phyloP scores from a whole-genome alignment of 2,888 invertebrate genomes.

The Melikaiella ostensackeni region DNA sequence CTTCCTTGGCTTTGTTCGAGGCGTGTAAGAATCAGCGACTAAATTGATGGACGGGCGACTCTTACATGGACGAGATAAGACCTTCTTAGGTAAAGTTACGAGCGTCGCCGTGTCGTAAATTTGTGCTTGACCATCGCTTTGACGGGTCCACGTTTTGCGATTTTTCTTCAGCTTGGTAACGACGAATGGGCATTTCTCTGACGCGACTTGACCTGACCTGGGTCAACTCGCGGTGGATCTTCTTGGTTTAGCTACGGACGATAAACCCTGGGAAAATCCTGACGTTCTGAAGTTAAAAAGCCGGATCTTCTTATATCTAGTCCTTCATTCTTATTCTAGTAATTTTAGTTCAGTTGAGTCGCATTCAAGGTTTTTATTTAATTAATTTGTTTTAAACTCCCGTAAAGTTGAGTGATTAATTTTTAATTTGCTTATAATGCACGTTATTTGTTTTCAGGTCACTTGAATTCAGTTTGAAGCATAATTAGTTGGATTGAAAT shows the following conservation, averaged over 20 bases:
- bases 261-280: slow-evolving; percentile 19
- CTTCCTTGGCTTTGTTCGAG: slow-evolving; percentile 21
- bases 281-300: neutral
- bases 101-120: slow-evolving; percentile 62
- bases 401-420: too few relatives aligned
- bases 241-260: neutral
- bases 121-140: slow-evolving; percentile 49
- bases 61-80: slow-evolving; percentile 36
- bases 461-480: too few relatives aligned
- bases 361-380: too few relatives aligned
- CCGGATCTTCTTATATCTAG: neutral
- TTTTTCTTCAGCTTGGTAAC: slow-evolving; percentile 46
- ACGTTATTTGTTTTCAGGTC: too few relatives aligned
- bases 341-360: too few relatives aligned
- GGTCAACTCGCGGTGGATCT: slow-evolving; percentile 14
- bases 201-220: slow-evolving; percentile 31
- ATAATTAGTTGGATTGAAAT: too few relatives aligned
- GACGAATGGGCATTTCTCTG: slow-evolving; percentile 34
- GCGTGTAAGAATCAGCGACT: slow-evolving; percentile 22
- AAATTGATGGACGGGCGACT: slow-evolving; percentile 29
- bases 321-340: neutral
- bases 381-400: too few relatives aligned
- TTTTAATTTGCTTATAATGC: too few relatives aligned
- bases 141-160: slow-evolving; percentile 52
- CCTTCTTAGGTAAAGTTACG: slow-evolving; percentile 55